A percentile compares a stretch with the other conserved stretches of the same genome.
Conservation (phyloP, 2,113 vertebrate species). For the Oxygymnocypris stewartii region DNA sequence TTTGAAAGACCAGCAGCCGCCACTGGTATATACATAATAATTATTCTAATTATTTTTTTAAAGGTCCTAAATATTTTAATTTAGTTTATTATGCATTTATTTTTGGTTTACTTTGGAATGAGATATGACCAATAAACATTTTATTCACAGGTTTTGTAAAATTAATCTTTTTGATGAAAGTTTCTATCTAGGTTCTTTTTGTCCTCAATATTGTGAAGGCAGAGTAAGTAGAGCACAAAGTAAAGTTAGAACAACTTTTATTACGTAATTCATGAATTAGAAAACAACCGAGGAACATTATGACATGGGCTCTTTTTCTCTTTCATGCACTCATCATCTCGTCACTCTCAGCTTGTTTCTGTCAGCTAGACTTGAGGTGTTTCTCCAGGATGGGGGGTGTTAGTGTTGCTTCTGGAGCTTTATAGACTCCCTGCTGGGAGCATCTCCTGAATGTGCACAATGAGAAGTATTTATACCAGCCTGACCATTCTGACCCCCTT, state of each 20-base stretch:
- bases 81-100: neutral
- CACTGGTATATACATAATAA: neutral
- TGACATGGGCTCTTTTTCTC: conserved; percentile 6
- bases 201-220: neutral
- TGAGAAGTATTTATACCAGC: conserved; percentile 87
- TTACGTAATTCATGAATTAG: neutral
- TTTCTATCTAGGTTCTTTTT: neutral
- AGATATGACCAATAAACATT: neutral
- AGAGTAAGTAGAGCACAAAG: neutral
- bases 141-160: neutral
- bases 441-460: conserved; percentile 95
- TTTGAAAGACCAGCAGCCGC: too few relatives aligned
- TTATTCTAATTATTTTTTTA: neutral
- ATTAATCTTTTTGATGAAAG: neutral
- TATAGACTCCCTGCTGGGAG: conserved; percentile 90
- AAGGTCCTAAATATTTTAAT: neutral
- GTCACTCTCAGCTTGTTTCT: conserved; percentile 26
- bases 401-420: conserved; percentile 80
- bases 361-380: conserved; percentile 65
- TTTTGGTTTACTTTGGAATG: neutral
- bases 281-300: conserved; percentile 5
- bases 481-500: conserved; percentile 93
- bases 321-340: conserved; percentile 19
- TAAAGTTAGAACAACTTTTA: neutral
- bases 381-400: conserved; percentile 68